Percentiles rank a stretch among this genome's conserved stretches.
Evolutionary conservation across 2,113 vertebrate genomes (phyloP).

Genomic region (Phaetusa simplex): DNA sequence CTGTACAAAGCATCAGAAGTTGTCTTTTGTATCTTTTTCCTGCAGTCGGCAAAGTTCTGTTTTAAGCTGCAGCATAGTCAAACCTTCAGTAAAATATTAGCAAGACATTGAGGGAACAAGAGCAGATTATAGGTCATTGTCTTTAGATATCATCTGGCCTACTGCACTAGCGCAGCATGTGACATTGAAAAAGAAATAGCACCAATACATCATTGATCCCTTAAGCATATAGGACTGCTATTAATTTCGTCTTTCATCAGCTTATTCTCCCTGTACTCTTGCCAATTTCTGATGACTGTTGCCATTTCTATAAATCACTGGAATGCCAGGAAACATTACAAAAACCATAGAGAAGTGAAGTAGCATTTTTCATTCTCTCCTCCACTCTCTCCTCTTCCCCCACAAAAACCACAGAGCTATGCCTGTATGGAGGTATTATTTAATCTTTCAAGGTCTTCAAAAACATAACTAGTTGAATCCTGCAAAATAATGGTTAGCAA

Average conservation of each 20-base stretch:
- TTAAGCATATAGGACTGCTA: conserved; percentile 3
- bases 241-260: conserved; percentile 40
- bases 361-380: background rate
- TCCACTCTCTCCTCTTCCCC: background rate
- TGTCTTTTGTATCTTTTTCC: background rate
- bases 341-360: background rate
- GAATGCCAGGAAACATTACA: conserved; percentile 3
- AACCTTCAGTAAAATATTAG: conserved; percentile 24
- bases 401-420: background rate
- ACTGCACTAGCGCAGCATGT: background rate
- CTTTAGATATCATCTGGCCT: conserved; percentile 21
- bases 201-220: conserved; percentile 26
- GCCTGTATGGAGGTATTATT: background rate
- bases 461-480: background rate
- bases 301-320: conserved; percentile 37
- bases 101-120: background rate
- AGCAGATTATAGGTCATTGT: conserved; percentile 26
- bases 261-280: background rate
- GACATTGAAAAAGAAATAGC: conserved; percentile 29
- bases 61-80: background rate
- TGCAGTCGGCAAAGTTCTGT: background rate
- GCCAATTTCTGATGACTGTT: conserved; percentile 4
- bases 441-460: background rate
- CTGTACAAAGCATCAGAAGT: background rate
- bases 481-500: background rate